phyloP scores from a whole-genome alignment of 2,888 invertebrate genomes.

The Hypomecis punctinalis region DNA sequence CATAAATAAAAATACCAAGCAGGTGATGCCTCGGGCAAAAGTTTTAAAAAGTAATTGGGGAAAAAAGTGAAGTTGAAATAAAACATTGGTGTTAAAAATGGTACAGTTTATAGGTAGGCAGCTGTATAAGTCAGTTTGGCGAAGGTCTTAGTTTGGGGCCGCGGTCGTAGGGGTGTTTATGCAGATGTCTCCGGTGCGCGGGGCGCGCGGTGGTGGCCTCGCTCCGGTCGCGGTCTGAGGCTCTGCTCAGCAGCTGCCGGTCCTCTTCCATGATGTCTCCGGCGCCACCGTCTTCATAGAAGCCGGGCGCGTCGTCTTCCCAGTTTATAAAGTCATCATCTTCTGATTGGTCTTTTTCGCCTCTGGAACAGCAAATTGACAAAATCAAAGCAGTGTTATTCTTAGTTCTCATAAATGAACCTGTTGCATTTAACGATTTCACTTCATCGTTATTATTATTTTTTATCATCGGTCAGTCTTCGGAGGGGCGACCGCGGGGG shows the following conservation, averaged over 20 bases:
- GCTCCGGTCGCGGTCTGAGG: constrained; percentile 43
- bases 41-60: background rate
- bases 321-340: constrained; percentile 66
- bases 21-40: too few relatives aligned
- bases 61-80: constrained; percentile 32
- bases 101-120: constrained; percentile 34
- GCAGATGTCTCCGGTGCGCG: constrained; percentile 80
- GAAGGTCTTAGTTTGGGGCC: constrained; percentile 61
- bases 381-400: too few relatives aligned
- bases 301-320: constrained; percentile 66
- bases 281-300: constrained; percentile 66
- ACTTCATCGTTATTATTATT: too few relatives aligned
- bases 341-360: constrained; percentile 58
- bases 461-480: too few relatives aligned
- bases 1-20: too few relatives aligned
- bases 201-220: constrained; percentile 55
- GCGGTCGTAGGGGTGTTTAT: constrained; percentile 81
- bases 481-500: too few relatives aligned
- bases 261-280: constrained; percentile 73
- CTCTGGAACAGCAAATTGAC: constrained; percentile 49
- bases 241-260: constrained; percentile 56
- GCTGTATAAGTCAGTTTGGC: constrained; percentile 36
- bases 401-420: too few relatives aligned
- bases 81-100: constrained; percentile 46
- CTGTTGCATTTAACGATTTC: too few relatives aligned